Base-by-base conservation (phyloP, 37 sponge, comb jelly and placozoan genomes). In the Aphrocallistes beatrix region DNA sequence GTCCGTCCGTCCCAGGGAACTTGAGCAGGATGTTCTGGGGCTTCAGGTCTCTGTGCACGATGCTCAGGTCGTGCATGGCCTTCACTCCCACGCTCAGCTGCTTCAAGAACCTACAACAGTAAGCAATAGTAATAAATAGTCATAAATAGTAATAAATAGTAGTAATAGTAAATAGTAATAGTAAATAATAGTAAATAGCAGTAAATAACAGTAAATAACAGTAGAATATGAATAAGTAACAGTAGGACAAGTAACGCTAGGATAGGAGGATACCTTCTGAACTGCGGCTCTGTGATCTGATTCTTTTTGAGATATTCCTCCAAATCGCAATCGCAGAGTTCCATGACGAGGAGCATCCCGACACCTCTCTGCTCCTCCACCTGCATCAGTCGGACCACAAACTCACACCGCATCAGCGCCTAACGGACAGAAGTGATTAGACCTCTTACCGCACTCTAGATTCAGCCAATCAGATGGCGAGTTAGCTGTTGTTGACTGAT, bases 11-110 rank as follows among this genome's bases (percentile, higher is more conserved):
- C 21, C 39, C 81, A 30, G 37, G 88, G 0, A 28, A 38, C 86
- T 87, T 91, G 49, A 95, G 88, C 21, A 95, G 91, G 38, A 95
- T 93, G 69, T 95, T 95, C 82, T 88, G 90, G 9, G 93, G 93
- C 82, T 93, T 95, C 38, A 95, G 83, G 82, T 95, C 93, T n/a
- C 93, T 75, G 87, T 95, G 93, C 1, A 91, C 96, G 37, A 93
- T 91, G 50, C 90, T 88, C 47, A 87, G 85, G 0, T 90, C 50
- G 49, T 88, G 84, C 38, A 95, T 84, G 34, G 90, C 91, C 51
- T 91, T 91, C 89, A 95, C 86, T 0, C 95, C 95, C 23, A 88
- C 84, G 39, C 87, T 93, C 90, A 84, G 1, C 38, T 36, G 39
- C 25, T 1, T 38, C 38, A 81, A 1, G 39, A 19, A 83, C 42